Conservation (phyloP, 2,888 invertebrate genomes). For the Sarcophaga variegata region DNA sequence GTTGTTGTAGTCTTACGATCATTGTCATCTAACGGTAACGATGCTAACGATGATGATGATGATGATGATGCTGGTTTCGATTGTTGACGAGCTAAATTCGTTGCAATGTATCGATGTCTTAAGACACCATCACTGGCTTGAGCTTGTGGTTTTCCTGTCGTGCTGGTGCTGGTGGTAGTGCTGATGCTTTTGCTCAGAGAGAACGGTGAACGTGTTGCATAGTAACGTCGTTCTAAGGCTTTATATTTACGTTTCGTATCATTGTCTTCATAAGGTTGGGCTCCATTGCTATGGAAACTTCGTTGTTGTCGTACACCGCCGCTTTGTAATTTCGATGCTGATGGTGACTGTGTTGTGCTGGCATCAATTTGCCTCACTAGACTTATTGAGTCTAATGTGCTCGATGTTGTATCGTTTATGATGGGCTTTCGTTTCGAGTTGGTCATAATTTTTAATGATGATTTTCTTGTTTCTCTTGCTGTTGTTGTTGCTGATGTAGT, state of each 20-base stretch:
- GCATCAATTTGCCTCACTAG: conserved; percentile 65
- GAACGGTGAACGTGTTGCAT: conserved; percentile 38
- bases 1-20: conserved; percentile 42
- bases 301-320: conserved; percentile 72
- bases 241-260: conserved; percentile 57
- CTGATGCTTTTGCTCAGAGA: conserved; percentile 42
- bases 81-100: conserved; percentile 66
- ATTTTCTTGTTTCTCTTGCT: not conserved
- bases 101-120: conserved; percentile 43
- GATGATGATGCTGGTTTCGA: conserved; percentile 64
- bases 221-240: conserved; percentile 54
- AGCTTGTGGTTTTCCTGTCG: conserved; percentile 36
- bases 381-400: conserved; percentile 64
- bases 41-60: conserved; percentile 56
- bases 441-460: conserved; percentile 38
- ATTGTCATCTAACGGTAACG: conserved; percentile 45
- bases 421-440: conserved; percentile 64
- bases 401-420: conserved; percentile 54
- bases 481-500: conserved; percentile 68
- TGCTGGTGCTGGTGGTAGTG: conserved; percentile 58
- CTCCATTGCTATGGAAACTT: conserved; percentile 69
- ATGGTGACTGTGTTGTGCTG: conserved; percentile 48
- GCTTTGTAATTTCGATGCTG: conserved; percentile 4
- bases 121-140: not conserved
- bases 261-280: conserved; percentile 54